Conservation (phyloP, 2,797 vertebrate genomes). For the Hafferia zeledoni region DNA sequence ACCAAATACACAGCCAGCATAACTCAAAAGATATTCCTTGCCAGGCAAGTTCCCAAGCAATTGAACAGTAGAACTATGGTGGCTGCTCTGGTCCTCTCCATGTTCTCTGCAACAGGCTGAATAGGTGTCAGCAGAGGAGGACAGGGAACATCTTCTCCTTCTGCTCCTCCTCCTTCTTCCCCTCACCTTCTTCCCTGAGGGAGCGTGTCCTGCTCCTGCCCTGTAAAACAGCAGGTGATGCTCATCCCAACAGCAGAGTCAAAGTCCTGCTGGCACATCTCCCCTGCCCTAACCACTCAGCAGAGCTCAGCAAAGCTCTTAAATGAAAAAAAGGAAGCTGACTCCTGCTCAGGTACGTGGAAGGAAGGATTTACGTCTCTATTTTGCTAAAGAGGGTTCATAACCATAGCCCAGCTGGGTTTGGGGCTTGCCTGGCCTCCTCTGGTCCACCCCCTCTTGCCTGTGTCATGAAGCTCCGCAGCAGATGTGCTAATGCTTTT, state of each 20-base stretch:
- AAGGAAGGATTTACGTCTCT: background rate
- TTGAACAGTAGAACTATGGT: rapidly evolving
- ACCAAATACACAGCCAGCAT: background rate
- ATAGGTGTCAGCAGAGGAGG: background rate
- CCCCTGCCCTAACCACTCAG: background rate
- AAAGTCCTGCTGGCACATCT: background rate
- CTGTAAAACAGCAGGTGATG: background rate
- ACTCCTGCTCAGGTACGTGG: background rate
- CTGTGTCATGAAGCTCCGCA: background rate
- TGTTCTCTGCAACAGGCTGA: background rate
- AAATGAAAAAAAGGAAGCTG: background rate
- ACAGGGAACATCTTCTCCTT: background rate
- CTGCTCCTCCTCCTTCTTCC: background rate
- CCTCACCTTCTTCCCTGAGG: background rate
- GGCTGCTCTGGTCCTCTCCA: background rate
- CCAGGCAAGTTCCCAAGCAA: background rate
- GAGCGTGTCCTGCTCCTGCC: background rate
- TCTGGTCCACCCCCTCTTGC: background rate
- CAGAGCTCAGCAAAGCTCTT: background rate
- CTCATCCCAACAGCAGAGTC: background rate
- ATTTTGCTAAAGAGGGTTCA: background rate
- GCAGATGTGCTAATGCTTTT: rapidly evolving
- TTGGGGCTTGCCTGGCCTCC: background rate
- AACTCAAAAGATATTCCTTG: background rate
- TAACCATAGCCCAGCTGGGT: rapidly evolving